These are phyloP conservation scores for Actinernus sp. DNA, from an alignment of 92 coral and sea anemone genomes.

Conservation along the genomic window DNA sequence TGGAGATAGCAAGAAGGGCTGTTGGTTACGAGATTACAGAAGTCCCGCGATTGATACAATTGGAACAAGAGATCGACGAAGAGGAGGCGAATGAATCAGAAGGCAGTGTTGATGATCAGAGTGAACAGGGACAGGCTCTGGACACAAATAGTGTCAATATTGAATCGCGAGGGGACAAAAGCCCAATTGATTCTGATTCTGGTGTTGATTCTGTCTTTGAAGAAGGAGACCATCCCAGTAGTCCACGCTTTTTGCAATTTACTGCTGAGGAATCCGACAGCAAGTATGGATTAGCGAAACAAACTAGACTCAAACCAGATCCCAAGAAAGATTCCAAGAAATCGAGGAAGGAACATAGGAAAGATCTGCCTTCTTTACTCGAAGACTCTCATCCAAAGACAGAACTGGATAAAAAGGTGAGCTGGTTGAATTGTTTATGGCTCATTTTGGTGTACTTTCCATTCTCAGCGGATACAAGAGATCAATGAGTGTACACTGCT, in stretches of 20 bases:
- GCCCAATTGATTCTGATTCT: conserved; percentile 86
- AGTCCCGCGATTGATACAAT: conserved; percentile 87
- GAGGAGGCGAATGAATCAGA: conserved; percentile 81
- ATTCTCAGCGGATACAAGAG: no score
- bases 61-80: conserved; percentile 95
- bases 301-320: no score
- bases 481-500: no score
- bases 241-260: conserved; percentile 64
- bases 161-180: conserved; percentile 26
- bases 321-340: conserved; percentile 39
- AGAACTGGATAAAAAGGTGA: conserved; percentile 94
- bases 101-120: conserved; percentile 30
- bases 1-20: conserved; percentile 94
- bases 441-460: no score
- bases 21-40: conserved; percentile 75
- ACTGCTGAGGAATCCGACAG: no score
- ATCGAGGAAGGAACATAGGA: conserved; percentile 33
- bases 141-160: conserved; percentile 41
- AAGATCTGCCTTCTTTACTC: conserved; percentile 59
- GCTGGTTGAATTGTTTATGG: no score
- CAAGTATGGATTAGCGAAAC: no score
- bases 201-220: conserved; percentile 87
- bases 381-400: conserved; percentile 82
- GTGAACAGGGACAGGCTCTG: conserved; percentile 49
- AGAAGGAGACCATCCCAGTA: conserved; percentile 59